Evolutionary conservation across 2,113 vertebrate genomes (phyloP).

Genomic region (Scomber colias): DNA sequence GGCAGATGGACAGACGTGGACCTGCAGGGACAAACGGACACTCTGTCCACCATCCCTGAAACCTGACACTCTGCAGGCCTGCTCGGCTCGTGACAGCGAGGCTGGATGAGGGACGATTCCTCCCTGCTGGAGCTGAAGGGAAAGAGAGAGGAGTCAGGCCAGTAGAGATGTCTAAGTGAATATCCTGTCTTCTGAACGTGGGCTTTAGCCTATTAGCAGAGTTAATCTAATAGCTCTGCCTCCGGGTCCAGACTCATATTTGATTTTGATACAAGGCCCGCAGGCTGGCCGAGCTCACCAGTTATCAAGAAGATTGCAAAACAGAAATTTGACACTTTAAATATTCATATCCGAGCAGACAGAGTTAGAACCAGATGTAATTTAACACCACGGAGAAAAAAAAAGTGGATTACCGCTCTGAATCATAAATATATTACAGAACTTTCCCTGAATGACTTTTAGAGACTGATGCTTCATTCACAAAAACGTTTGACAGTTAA

Average conservation of each 20-base stretch:
- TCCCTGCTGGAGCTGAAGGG: slow-evolving; percentile 30
- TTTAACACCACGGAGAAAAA: neutral
- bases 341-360: slow-evolving; percentile 12
- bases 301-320: slow-evolving; percentile 10
- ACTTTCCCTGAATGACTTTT: too few relatives aligned
- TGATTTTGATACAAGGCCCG: slow-evolving; percentile 44
- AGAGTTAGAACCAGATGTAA: too few relatives aligned
- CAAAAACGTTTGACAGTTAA: too few relatives aligned
- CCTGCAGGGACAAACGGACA: slow-evolving; percentile 40
- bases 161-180: slow-evolving; percentile 68
- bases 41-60: slow-evolving; percentile 45
- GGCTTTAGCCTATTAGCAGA: slow-evolving; percentile 63
- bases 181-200: slow-evolving; percentile 71
- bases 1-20: slow-evolving; percentile 39
- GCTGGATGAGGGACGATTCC: slow-evolving; percentile 38
- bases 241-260: slow-evolving; percentile 66
- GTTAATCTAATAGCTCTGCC: slow-evolving; percentile 69
- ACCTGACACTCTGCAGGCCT: slow-evolving; percentile 54
- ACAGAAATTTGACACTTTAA: slow-evolving; percentile 28
- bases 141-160: slow-evolving; percentile 51
- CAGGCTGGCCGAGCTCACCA: slow-evolving; percentile 20
- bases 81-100: slow-evolving; percentile 31
- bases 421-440: neutral
- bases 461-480: neutral
- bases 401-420: neutral